Conservation (phyloP, 1,140 invertebrate genomes). For the Hyles vespertilio region DNA sequence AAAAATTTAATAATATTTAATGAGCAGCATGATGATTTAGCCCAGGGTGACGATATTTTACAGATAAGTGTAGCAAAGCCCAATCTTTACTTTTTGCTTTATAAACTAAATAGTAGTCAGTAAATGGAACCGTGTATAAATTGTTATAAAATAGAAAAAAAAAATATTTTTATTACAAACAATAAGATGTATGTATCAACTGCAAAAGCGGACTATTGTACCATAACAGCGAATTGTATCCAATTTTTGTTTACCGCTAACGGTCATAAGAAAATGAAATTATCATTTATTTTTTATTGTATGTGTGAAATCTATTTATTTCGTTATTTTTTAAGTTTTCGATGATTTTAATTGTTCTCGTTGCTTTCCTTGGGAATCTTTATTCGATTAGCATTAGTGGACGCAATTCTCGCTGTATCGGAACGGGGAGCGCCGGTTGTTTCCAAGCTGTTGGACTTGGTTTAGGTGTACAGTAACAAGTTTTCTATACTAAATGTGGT, state of each 20-base stretch:
- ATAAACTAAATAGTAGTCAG: too few species aligned
- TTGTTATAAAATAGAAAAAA: too few species aligned
- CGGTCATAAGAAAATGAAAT: slow-evolving; percentile 18
- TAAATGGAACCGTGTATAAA: too few species aligned
- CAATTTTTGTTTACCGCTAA: background rate
- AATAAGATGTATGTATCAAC: too few species aligned
- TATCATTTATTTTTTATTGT: slow-evolving; percentile 2
- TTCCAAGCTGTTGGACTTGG: slow-evolving; percentile 21
- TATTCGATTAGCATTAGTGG: slow-evolving; percentile 22
- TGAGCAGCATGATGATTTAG: too few species aligned
- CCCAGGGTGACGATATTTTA: too few species aligned
- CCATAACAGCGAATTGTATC: slow-evolving; percentile 1
- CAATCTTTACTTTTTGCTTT: too few species aligned
- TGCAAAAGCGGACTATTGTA: too few species aligned
- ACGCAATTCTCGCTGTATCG: too few species aligned
- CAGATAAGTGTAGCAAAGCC: too few species aligned
- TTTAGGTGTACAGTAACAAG: slow-evolving; percentile 66
- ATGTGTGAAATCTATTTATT: slow-evolving; percentile 56
- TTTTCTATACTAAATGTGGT: slow-evolving; percentile 42
- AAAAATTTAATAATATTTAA: too few species aligned
- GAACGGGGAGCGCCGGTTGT: slow-evolving; percentile 31
- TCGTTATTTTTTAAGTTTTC: slow-evolving; percentile 72
- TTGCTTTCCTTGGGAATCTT: slow-evolving; percentile 72
- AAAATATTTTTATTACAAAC: too few species aligned
- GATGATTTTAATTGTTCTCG: slow-evolving; percentile 73